Base-by-base conservation (phyloP, 2,797 vertebrate species). In the Odontamblyopus lacepedii region DNA sequence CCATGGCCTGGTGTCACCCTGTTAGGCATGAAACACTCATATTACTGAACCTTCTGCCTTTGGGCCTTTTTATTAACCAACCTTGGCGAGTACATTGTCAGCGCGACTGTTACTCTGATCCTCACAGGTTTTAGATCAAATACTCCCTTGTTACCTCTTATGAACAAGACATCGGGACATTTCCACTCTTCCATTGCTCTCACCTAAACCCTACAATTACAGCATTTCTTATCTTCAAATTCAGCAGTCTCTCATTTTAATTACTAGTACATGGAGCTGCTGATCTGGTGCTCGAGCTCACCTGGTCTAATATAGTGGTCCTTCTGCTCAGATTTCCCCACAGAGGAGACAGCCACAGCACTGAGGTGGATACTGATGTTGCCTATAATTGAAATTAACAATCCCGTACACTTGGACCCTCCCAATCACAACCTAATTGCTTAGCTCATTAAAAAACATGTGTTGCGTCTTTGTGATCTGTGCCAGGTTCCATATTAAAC, bases 371-470 rank as follows among this genome's bases (percentile, higher is more conserved):
- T 78, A 83, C 77, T 79, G 85, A 88, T 85, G 87, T 85, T 73
- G 80, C 23, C 61, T 63, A 70, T 87, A 89, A 91, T 85, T 91
- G 86, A 90, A 93, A 90, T 90, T 67, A 91, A 88, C 85, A 89
- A 62, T 88, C 85, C 79, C 76, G 75, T 76, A 83, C 78, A 79
- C 82, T 83, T 63, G 83, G 70, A 86, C 77, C 71, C 78, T 77
- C 64, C 79, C 71, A 84, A 91, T 87, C 78, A 72, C 72, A 71
- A 75, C 74, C 71, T 91, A 91, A 93, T 91, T 92, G 82, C 76
- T 72, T 89, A 41, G 57, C 88, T 92, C 83, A 89, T 93, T 91
- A 88, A 89, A 91, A 89, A 89, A 88, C 83, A 91, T 86, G 85
- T 89, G 84, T 86, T 83, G 81, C 55, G 65, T 87, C 85, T 85